Evolutionary conservation across 92 coral and sea anemone genomes (phyloP), one percentile per base, ranked within the genome.

Genomic region (Parazoanthus swiftii): DNA sequence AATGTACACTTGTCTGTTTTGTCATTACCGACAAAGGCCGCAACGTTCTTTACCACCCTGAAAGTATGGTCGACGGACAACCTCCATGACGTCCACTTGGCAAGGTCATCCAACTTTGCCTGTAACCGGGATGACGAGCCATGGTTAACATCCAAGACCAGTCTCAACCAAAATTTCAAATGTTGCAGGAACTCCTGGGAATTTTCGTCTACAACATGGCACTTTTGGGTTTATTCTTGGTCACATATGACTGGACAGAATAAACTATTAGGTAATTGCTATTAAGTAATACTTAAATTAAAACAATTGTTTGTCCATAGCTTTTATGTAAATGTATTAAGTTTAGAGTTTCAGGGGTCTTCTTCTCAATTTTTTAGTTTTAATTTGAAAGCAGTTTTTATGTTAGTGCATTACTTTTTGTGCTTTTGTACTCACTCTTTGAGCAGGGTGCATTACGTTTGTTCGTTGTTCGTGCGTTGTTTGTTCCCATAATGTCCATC

Each of bases 101-200:
- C 43, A 3, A 74, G 77, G 77, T 20, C 77, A 74, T 74, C 77
- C 77, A 74, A 74, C 77, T 74, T 74, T 15, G 43, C 21, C n/a
- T 74, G 77, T 18, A 74, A 35, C 7, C 18, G 21, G 36, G 77
- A 33, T 74, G 77, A 37, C 21, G 36, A 36, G 77, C 36, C 39
- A 15, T 36, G 77, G 46, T 74, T 74, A 1, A 74, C 77, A 74
- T 74, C 77, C 18, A 74, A 29, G 3, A 74, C 77, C 15, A 74
- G 23, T 15, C 77, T 74, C 21, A 74, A 44, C 77, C 77, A 74
- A 74, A 74, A 74, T 21, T 74, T 70, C 6, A 70, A 70, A 70
- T 70, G 75, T 72, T 72, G 37, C 16, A 6, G 76, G 76, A 72
- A 72, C 26, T n/a, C 37, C 4, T 11, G 42, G 76, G 37, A 72